Percentiles rank a stretch among this genome's conserved stretches.
Evolutionary conservation across 2,888 invertebrate genomes (phyloP).

Genomic region (Perithous albicinctus): DNA sequence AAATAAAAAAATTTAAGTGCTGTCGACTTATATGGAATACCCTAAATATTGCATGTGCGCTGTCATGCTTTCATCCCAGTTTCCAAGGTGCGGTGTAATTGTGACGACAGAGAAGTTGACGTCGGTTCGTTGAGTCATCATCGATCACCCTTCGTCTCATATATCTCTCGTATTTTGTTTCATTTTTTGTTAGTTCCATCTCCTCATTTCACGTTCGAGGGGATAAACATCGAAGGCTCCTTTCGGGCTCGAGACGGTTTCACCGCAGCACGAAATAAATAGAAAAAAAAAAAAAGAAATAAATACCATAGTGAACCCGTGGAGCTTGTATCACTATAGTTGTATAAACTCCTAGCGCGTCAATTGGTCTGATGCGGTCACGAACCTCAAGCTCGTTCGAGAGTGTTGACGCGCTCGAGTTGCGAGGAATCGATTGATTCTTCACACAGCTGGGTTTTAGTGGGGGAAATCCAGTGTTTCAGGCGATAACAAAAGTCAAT

Average conservation of each 20-base stretch:
- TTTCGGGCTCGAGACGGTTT: background rate
- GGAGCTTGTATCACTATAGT: background rate
- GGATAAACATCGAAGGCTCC: background rate
- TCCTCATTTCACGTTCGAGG: conserved; percentile 3
- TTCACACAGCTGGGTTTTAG: too few relatives aligned
- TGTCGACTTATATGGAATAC: too few relatives aligned
- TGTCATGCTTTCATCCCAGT: background rate
- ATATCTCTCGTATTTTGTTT: conserved; percentile 7
- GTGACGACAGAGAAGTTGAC: background rate
- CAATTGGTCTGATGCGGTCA: too few relatives aligned
- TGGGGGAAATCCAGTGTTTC: background rate
- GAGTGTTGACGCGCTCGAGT: background rate
- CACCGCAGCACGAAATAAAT: background rate
- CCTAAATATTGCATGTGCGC: too few relatives aligned
- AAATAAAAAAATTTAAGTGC: background rate
- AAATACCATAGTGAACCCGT: too few relatives aligned
- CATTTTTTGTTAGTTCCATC: background rate
- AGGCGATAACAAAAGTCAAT: background rate
- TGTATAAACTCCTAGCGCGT: too few relatives aligned
- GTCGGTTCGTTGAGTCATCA: background rate
- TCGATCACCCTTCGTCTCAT: background rate
- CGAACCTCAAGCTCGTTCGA: background rate
- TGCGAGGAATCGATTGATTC: conserved; percentile 18
- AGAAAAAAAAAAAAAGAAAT: background rate
- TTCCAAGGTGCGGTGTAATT: background rate